Evolutionary conservation across 2,888 invertebrate species (phyloP), one percentile per base, ranked within the genome.

Genomic region (Tenthredo notha): DNA sequence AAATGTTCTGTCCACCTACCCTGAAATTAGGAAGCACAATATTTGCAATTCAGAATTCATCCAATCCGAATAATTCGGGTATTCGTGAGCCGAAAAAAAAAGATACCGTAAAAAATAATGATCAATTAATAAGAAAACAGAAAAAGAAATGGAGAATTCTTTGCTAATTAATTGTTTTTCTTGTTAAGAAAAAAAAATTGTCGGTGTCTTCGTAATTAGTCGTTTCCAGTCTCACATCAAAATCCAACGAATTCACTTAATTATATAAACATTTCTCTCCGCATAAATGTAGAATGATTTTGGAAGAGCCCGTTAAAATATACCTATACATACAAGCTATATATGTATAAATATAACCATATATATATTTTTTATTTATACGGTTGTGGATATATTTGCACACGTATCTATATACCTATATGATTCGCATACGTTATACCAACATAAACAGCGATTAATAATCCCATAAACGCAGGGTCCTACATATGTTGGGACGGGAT

Each of bases 381-480:
- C 37, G 18, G 72, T 18, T 18, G 21, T 12, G 21, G 40, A 43
- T 29, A 40, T 40, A 21, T 43, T 43, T 43, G 29, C 61, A 43
- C 74, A 43, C 25, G 74, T 25, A 40, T 37, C 37, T 18, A 70
- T 37, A 18, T 37, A 33, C 37, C 25, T 37, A 18, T 18, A 58
- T 29, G 21, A 12, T 2, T 10, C 33, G 54, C 33, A 37, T 75
- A 37, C 10, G 58, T 21, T 58, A 15, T n/a, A 61, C 80, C 58
- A 80, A 80, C 80, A 80, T 80, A 33, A 80, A 80, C 80, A 80
- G 40, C 80, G 80, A 80, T 80, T 80, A 80, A 80, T 80, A 80
- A 80, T 80, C 58, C 80, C 33, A 40, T 61, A 61, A 80, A 80
- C 37, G 37, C 50, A n/a, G 67, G 67, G 33, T 10, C 75, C 15